Evolutionary conservation across 92 coral and sea anemone species (phyloP).

Genomic region (Parazoanthus swiftii): DNA sequence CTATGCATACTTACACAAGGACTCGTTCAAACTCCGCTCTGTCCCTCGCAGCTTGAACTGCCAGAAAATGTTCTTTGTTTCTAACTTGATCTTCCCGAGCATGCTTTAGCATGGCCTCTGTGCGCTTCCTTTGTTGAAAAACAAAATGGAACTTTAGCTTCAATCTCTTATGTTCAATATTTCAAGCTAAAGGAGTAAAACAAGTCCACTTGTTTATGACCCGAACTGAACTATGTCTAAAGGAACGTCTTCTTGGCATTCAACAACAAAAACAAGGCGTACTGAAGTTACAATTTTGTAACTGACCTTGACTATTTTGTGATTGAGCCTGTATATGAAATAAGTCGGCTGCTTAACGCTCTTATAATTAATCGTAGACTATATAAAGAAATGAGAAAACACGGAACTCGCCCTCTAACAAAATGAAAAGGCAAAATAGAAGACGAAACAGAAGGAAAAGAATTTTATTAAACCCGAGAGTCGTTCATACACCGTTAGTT

Average conservation of each 20-base stretch:
- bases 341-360: too few relatives aligned
- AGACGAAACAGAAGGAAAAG: too few relatives aligned
- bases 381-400: too few relatives aligned
- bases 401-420: too few relatives aligned
- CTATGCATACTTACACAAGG: constrained; percentile 67
- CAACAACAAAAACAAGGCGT: not conserved
- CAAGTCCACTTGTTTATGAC: not conserved
- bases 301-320: too few relatives aligned
- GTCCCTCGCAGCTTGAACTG: constrained; percentile 98
- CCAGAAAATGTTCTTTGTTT: constrained; percentile 93
- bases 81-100: constrained; percentile 93
- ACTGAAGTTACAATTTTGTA: too few relatives aligned
- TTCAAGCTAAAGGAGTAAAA: not conserved
- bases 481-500: too few relatives aligned
- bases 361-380: too few relatives aligned
- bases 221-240: not conserved
- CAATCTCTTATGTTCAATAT: too few relatives aligned
- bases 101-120: constrained; percentile 85
- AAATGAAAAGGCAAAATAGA: too few relatives aligned
- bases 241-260: not conserved
- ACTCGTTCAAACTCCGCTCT: constrained; percentile 97
- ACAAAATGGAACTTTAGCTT: not conserved
- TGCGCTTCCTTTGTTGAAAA: constrained; percentile 60
- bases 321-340: too few relatives aligned
- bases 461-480: too few relatives aligned